These are phyloP conservation scores for Lipophrys pholis DNA, from an alignment of 2,113 vertebrate genomes.

Conservation along the genomic window DNA sequence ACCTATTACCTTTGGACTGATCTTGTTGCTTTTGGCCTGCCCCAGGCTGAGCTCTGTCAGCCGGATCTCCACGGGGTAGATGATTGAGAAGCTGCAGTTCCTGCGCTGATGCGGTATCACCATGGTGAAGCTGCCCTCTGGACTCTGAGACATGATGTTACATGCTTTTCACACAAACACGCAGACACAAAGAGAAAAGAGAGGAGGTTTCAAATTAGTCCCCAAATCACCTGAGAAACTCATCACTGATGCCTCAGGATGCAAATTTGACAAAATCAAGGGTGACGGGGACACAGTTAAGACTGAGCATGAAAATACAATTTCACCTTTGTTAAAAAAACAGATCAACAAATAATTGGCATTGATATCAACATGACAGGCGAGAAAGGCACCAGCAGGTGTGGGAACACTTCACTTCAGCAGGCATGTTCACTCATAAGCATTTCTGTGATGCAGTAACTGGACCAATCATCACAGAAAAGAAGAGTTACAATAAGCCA, in stretches of 20 bases:
- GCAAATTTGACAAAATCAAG: slow-evolving; percentile 63
- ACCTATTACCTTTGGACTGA: slow-evolving; percentile 63
- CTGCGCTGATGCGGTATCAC: slow-evolving; percentile 89
- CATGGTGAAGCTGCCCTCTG: slow-evolving; percentile 93
- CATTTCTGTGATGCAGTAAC: slow-evolving; percentile 14
- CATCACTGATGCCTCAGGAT: slow-evolving; percentile 63
- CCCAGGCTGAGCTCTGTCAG: slow-evolving; percentile 92
- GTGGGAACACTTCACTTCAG: slow-evolving; percentile 31
- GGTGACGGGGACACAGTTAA: slow-evolving; percentile 57
- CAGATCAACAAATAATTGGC: slow-evolving; percentile 51
- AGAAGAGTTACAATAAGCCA: no score
- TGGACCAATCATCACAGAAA: neutral
- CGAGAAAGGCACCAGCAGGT: slow-evolving; percentile 30
- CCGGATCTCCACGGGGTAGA: slow-evolving; percentile 93
- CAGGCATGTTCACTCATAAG: slow-evolving; percentile 22
- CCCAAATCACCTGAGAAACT: slow-evolving; percentile 62
- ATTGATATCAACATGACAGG: slow-evolving; percentile 42
- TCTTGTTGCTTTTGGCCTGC: slow-evolving; percentile 84
- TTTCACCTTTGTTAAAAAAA: slow-evolving; percentile 51
- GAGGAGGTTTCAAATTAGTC: slow-evolving; percentile 59
- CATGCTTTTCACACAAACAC: slow-evolving; percentile 85
- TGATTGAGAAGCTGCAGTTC: slow-evolving; percentile 98
- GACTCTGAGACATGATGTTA: slow-evolving; percentile 95
- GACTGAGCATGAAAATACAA: slow-evolving; percentile 52
- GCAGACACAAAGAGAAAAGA: slow-evolving; percentile 22